Evolutionary conservation across 2,888 invertebrate species (phyloP).

Genomic region (Drosophila conformis): DNA sequence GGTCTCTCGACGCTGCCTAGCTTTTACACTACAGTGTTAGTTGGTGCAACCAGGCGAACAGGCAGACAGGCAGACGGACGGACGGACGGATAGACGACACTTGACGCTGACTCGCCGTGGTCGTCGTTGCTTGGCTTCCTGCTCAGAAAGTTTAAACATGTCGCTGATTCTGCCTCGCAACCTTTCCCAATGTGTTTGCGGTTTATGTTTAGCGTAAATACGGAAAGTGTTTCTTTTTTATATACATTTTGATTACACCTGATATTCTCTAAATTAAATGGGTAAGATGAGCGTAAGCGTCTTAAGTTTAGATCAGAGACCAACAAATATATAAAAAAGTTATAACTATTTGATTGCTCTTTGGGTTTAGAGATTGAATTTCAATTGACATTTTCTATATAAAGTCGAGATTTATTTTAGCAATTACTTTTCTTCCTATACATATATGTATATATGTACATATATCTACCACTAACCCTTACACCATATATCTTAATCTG

Average conservation of each 20-base stretch:
- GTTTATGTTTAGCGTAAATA: conserved; percentile 60
- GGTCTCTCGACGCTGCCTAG: conserved; percentile 8
- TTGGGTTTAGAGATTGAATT: background rate
- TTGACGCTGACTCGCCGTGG: conserved; percentile 48
- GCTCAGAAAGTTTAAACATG: conserved; percentile 75
- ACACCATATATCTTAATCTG: conserved; percentile 28
- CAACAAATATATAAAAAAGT: background rate
- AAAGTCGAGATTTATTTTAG: background rate
- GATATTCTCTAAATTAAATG: background rate
- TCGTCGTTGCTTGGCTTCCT: conserved; percentile 68
- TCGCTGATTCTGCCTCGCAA: conserved; percentile 53
- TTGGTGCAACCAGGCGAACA: conserved; percentile 53
- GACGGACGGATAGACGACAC: conserved; percentile 34
- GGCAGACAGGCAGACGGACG: conserved; percentile 16
- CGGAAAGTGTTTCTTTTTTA: conserved; percentile 73
- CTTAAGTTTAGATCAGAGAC: background rate
- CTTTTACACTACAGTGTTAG: conserved; percentile 43
- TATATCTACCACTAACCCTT: background rate
- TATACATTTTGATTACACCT: conserved; percentile 16
- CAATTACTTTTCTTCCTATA: background rate
- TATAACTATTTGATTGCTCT: background rate
- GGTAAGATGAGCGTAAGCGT: background rate
- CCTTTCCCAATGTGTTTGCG: conserved; percentile 66
- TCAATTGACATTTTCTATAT: background rate
- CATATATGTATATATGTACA: too few relatives aligned